phyloP scores from a whole-genome alignment of 2,888 invertebrate species.

The Acrobasis consociella region DNA sequence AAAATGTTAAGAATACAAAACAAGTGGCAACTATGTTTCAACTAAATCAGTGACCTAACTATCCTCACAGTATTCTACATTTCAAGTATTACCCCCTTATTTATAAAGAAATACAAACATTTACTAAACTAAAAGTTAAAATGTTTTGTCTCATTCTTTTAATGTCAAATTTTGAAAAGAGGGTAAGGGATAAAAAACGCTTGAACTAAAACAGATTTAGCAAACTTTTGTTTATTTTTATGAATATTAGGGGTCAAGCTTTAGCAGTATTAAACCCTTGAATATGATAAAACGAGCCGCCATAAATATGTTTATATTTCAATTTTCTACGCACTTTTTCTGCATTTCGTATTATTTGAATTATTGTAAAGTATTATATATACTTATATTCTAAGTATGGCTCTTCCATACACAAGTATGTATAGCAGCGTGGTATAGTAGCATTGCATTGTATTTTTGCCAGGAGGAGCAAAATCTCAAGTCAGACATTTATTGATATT shows the following conservation, averaged over 20 bases:
- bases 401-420: background rate
- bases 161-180: too few species aligned
- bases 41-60: background rate
- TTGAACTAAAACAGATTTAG: too few species aligned
- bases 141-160: too few species aligned
- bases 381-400: conserved; percentile 5
- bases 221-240: too few species aligned
- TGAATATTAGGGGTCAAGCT: background rate
- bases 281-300: background rate
- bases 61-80: background rate
- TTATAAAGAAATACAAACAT: too few species aligned
- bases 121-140: too few species aligned
- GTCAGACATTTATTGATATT: conserved; percentile 4
- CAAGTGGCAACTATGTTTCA: background rate
- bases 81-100: conserved; percentile 8
- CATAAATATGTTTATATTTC: background rate
- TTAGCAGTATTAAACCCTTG: too few species aligned
- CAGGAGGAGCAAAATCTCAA: conserved; percentile 11
- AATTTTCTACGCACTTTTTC: background rate
- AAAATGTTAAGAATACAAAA: background rate
- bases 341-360: background rate
- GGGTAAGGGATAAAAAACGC: too few species aligned
- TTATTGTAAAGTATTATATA: background rate
- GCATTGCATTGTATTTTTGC: conserved; percentile 1
- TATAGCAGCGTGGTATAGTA: background rate